Base-by-base conservation (phyloP, 2,797 vertebrate species). In the Dendrocincla fuliginosa region DNA sequence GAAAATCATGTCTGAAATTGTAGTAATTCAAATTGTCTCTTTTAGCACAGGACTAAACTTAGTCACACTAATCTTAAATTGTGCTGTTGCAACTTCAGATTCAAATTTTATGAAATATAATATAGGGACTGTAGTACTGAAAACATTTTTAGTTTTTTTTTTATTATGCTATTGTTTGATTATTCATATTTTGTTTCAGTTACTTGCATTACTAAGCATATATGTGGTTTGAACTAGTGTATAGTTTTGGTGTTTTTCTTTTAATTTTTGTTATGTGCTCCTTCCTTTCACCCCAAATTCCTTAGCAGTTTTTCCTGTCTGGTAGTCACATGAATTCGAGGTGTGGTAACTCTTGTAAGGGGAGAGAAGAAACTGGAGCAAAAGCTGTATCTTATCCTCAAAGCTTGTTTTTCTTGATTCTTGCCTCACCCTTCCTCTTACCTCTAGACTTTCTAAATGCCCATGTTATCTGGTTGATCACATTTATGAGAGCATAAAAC, bases 231-330 rank as follows among this genome's bases (percentile, higher is more conserved):
- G 57, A 75, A 11, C 13, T 59, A 55, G 22, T 35, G 47, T 35
- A 30, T 28, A 30, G 20, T 9, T 24, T 76, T 8, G 2, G 0
- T 0, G 9, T 35, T 56, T 69, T 68, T 23, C 8, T 56, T 76
- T 49, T 35, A 13, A 7, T 56, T 83, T 87, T n/a, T 63, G 16
- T 70, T 0, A 0, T 16, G 28, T 56, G 28, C 8, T 30, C 22
- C 19, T 35, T 27, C 30, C 17, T 61, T 32, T 4, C 2, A 3
- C 4, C 8, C 6, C 4, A 7, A 3, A 37, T 56, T 37, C 32
- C 60, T 41, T 44, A 42, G 14, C 6, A 1, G 0, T 33, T 80
- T 80, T 77, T 84, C 11, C 14, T 56, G 24, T 47, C 35, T 71
- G 37, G 37, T 19, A 68, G 37, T 39, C 12, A 23, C 2, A 7